phyloP scores from a whole-genome alignment of 92 coral and sea anemone species.

The Pocillopora meandrina region DNA sequence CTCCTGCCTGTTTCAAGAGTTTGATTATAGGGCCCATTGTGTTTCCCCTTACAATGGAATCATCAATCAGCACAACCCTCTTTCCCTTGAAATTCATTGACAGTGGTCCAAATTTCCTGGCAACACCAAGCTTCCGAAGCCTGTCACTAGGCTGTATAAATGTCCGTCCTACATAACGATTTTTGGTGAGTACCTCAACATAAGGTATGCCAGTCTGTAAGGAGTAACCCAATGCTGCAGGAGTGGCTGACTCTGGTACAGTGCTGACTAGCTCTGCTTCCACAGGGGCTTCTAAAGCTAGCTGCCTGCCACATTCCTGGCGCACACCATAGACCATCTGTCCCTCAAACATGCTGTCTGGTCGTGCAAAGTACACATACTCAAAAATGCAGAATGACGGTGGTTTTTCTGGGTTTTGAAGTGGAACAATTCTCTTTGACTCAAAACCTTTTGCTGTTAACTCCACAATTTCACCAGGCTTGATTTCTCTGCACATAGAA shows the following conservation, averaged over 20 bases:
- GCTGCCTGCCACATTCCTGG: constrained; percentile 83
- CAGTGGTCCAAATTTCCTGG: constrained; percentile 97
- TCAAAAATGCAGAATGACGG: constrained; percentile 96
- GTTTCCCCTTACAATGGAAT: constrained; percentile 97
- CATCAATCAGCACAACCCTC: constrained; percentile 89
- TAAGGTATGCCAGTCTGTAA: constrained; percentile 82
- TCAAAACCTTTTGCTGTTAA: constrained; percentile 81
- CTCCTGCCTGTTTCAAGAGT: constrained; percentile 92
- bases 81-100: constrained; percentile 88
- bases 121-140: constrained; percentile 91
- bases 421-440: constrained; percentile 70
- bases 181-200: constrained; percentile 92
- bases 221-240: constrained; percentile 93
- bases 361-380: constrained; percentile 96
- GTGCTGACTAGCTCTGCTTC: constrained; percentile 98
- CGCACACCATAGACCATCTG: constrained; percentile 96
- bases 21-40: constrained; percentile 93
- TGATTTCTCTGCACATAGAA: constrained; percentile 72
- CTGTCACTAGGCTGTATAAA: constrained; percentile 91
- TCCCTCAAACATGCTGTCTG: constrained; percentile 95
- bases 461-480: constrained; percentile 92
- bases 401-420: constrained; percentile 50
- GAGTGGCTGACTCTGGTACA: constrained; percentile 97
- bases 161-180: constrained; percentile 98
- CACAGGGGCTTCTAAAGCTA: constrained; percentile 90